A percentile compares a stretch with the other conserved stretches of the same genome.
These are phyloP conservation scores for Panurus biarmicus DNA, from an alignment of 2,113 vertebrate species.

Conservation along the genomic window DNA sequence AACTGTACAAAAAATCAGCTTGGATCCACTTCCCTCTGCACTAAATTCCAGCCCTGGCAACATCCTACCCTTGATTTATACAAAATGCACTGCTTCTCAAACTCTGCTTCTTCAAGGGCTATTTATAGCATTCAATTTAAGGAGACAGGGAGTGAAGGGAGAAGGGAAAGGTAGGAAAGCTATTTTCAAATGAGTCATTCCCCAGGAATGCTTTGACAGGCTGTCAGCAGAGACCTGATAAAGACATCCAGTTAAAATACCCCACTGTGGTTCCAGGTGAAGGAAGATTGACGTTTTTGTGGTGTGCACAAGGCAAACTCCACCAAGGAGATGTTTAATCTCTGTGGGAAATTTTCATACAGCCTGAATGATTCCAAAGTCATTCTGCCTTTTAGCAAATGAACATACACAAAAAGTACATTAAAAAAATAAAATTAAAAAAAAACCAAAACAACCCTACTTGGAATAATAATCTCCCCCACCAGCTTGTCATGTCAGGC, in stretches of 20 bases:
- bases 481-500: neutral
- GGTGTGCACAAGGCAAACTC: neutral
- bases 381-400: neutral
- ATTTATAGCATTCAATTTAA: slow-evolving; percentile 13
- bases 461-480: neutral
- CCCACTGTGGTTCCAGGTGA: neutral
- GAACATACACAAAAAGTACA: neutral
- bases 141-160: neutral
- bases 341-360: neutral
- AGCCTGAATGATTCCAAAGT: neutral
- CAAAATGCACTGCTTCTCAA: neutral
- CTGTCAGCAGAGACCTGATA: slow-evolving; percentile 31
- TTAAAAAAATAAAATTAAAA: neutral
- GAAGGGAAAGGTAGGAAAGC: neutral
- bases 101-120: neutral
- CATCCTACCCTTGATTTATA: neutral
- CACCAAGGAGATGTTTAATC: neutral
- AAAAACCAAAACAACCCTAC: neutral
- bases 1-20: neutral
- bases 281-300: neutral
- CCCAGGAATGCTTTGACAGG: slow-evolving; percentile 29
- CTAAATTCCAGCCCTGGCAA: neutral
- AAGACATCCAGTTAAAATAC: slow-evolving; percentile 23
- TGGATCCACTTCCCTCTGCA: neutral
- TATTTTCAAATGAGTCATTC: slow-evolving; percentile 8